Evolutionary conservation across 2,113 vertebrate species (phyloP).

Genomic region (Noctilio leporinus): DNA sequence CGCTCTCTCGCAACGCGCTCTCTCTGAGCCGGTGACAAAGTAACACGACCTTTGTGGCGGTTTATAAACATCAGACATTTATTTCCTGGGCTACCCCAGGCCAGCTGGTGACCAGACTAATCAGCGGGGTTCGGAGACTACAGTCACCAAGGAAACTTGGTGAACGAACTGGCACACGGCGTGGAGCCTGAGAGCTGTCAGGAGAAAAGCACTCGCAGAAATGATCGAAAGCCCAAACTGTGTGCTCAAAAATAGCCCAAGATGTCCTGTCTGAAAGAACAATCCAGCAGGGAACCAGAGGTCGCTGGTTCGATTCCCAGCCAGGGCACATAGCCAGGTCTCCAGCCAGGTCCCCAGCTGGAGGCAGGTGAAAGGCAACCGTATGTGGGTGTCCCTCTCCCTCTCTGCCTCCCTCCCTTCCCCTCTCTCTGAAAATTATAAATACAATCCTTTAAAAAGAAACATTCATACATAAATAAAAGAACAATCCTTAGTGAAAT

Average conservation of each 20-base stretch:
- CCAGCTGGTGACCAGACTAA: neutral
- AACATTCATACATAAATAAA: no score
- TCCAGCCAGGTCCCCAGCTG: no score
- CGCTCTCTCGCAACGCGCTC: neutral
- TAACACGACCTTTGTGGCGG: neutral
- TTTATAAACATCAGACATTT: neutral
- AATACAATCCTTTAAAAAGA: no score
- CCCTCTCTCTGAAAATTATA: no score
- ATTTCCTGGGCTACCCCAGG: neutral
- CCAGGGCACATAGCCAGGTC: no score
- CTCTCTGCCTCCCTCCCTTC: no score
- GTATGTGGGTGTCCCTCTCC: no score
- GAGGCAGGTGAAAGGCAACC: no score
- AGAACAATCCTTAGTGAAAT: neutral
- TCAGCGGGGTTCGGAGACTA: neutral
- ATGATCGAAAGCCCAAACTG: accelerated
- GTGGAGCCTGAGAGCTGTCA: neutral
- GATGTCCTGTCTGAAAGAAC: neutral
- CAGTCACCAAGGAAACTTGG: neutral
- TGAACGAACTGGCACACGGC: neutral
- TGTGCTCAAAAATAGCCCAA: neutral
- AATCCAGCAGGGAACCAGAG: no score
- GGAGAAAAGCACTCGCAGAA: neutral
- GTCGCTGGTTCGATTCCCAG: no score
- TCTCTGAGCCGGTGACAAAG: neutral